Conservation (phyloP, 2,888 invertebrate genomes). For the Eilema depressum region DNA sequence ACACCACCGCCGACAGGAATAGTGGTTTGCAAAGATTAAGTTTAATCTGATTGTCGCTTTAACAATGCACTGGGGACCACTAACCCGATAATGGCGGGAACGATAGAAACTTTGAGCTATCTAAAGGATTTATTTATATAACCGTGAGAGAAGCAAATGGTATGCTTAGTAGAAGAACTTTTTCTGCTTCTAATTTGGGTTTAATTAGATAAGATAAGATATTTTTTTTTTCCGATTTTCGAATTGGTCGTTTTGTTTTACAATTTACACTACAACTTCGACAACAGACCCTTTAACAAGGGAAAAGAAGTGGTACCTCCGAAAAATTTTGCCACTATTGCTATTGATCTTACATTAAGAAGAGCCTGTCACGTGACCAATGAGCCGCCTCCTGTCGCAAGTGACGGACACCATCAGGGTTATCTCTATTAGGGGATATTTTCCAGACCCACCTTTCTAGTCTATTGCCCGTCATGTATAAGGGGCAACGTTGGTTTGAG, state of each 20-base stretch:
- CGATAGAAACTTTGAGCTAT: constrained; percentile 46
- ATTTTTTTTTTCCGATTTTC: not conserved
- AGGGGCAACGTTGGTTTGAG: too few species aligned
- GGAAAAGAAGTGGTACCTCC: too few species aligned
- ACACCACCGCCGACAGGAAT: constrained; percentile 56
- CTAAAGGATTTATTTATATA: constrained; percentile 42
- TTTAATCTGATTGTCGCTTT: constrained; percentile 72
- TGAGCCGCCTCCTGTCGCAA: too few species aligned
- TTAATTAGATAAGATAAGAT: too few species aligned
- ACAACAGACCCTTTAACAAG: too few species aligned
- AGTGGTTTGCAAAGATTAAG: constrained; percentile 72
- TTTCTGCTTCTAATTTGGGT: constrained; percentile 32
- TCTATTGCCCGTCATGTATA: too few species aligned
- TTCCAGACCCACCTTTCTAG: too few species aligned
- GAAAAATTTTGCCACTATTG: too few species aligned
- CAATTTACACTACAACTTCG: not conserved
- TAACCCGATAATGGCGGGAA: constrained; percentile 38
- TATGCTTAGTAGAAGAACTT: constrained; percentile 11
- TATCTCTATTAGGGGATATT: too few species aligned
- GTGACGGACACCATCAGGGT: too few species aligned
- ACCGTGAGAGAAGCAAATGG: constrained; percentile 30
- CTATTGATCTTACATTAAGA: too few species aligned
- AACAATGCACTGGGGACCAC: constrained; percentile 70
- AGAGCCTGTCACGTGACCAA: too few species aligned
- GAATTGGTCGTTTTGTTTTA: constrained; percentile 21